Base-by-base conservation (phyloP, 2,113 vertebrate species). In the Muntiacus muntjak region DNA sequence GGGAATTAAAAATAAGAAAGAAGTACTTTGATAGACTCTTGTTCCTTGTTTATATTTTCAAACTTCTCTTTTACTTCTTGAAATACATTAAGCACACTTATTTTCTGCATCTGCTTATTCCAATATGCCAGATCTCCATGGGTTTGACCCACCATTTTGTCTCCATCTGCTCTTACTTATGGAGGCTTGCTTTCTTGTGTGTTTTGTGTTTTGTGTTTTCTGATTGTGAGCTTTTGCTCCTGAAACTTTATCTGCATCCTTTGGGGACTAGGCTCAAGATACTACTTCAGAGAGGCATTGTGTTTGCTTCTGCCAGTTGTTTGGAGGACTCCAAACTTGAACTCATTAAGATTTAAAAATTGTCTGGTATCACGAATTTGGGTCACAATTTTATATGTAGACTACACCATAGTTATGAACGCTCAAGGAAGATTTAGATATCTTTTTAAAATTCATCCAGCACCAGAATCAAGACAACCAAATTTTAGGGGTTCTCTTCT, bases 51-150 rank as follows among this genome's bases (percentile, higher is more conserved):
- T 71, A 9, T 86, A 78, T 54, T 89, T 82, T 71, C 60, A 94
- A 94, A 12, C 52, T 95, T 92, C 21, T 90, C 28, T 94, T 92
- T 91, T 52, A 76, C 55, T 94, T 91, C 78, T 84, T 95, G 71
- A 89, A 91, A 52, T 71, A 55, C 30, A 40, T 52, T 78, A 60
- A 62, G 28, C 62, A n/a, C 21, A 57, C 21, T 40, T 92, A 57
- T 43, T 90, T 84, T 89, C 83, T 90, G 17, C 21, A 2, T 78
- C 54, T 55, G 26, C 36, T 93, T 91, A 54, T 86, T 43, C 8
- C 10, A 64, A 2, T 36, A 87, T 9, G 11, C 43, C 52, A 91
- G 15, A 50, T 55, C 45, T 76, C n/a, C 36, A 3, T 43, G 26
- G 52, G 26, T 74, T 57, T 90, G 28, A 36, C 10, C 28, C 74